Evolutionary conservation across 2,797 vertebrate genomes (phyloP).

Genomic region (Naso thynnoides): DNA sequence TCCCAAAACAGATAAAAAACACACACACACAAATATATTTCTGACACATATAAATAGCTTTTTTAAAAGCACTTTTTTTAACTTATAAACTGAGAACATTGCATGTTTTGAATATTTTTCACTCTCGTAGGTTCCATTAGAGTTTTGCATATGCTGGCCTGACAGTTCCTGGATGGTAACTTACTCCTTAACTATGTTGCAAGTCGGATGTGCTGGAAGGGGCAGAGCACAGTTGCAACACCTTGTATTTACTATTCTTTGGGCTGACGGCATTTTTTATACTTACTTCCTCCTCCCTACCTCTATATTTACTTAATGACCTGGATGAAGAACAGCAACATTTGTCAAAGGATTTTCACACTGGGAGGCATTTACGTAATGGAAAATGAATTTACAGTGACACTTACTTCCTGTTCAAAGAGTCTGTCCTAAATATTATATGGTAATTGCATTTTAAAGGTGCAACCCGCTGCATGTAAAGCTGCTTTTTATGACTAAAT

Average conservation of each 20-base stretch:
- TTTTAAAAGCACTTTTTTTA: too few relatives aligned
- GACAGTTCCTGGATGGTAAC: constrained; percentile 20
- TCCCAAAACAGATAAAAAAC: too few relatives aligned
- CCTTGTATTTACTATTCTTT: constrained; percentile 24
- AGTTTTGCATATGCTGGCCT: rapidly evolving
- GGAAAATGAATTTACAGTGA: not conserved
- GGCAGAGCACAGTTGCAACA: constrained; percentile 54
- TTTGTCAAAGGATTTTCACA: not conserved
- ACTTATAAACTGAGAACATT: not conserved
- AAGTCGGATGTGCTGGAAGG: rapidly evolving
- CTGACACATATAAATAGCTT: too few relatives aligned
- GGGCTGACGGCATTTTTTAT: constrained; percentile 33
- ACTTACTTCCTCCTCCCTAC: constrained; percentile 58
- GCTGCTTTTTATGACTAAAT: not conserved
- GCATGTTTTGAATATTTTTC: not conserved
- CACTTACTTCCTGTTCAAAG: not conserved
- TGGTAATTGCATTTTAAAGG: not conserved
- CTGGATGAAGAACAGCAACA: not conserved
- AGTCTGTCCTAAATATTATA: not conserved
- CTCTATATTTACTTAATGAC: constrained; percentile 37
- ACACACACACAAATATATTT: too few relatives aligned
- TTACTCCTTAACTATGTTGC: not conserved
- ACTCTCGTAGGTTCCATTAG: not conserved
- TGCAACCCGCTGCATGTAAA: not conserved
- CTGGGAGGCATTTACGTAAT: not conserved